Base-by-base conservation (phyloP, 1,140 invertebrate species). In the Bombus pascuorum region DNA sequence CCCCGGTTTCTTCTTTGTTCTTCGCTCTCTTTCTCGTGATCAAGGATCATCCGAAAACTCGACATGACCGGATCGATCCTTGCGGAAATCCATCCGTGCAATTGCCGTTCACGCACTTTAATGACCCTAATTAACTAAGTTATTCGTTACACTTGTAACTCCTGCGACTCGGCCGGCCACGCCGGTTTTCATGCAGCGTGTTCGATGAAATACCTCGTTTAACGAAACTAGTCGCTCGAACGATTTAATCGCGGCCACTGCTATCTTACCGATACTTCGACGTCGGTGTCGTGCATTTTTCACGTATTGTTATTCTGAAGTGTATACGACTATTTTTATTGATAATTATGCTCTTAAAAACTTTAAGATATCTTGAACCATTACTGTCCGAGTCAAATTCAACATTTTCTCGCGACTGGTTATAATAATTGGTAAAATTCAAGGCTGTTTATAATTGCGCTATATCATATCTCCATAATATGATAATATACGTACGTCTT, bases 41-140 rank as follows among this genome's bases (percentile, higher is more conserved):
- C 28, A 42, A 10, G 73, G 62, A 73, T 81, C 75, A 62, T 85
- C 44, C 89, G 89, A 87, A 86, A 91, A 83, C 86, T 44, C 57
- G 62, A 82, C 75, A 70, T 62, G 82, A 90, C 47, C 57, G 39
- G 68, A 39, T 34, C 68, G 18, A 34, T 72, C 42, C 39, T 66
- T 78, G 78, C 53, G 59, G 66, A 90, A 83, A 87, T 73, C 47
- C 70, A 44, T 65, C 37, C 65, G n/a, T n/a, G 74, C 87, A 22
- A 72, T 76, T 47, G 22, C 44, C 62, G 65, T 44, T 65, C 81
- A 39, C 73, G 87, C 53, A 81, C 79, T 70, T 88, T 90, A 89
- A 90, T 81, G 85, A 90, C 88, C 89, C 81, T 82, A 92, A 93
- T 93, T 92, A 91, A 91, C 77, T 47, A 80, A 81, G 76, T 71